Evolutionary conservation across 1,140 invertebrate species (phyloP).

Genomic region (Drosophila pachea): DNA sequence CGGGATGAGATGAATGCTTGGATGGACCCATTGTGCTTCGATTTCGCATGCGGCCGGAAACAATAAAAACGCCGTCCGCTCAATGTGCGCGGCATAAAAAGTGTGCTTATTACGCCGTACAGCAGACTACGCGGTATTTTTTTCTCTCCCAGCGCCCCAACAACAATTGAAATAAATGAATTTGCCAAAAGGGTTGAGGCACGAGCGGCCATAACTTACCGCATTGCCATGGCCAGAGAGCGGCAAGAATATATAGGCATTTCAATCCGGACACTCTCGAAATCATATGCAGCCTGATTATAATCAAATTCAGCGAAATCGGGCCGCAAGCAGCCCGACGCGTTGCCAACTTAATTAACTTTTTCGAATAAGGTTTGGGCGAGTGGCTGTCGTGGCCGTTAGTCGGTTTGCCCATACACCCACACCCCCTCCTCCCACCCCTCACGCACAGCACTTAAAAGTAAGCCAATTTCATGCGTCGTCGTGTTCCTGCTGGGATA

Average conservation of each 20-base stretch:
- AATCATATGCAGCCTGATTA: slow-evolving; percentile 31
- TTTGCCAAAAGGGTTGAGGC: slow-evolving; percentile 64
- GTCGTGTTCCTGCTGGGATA: slow-evolving; percentile 19
- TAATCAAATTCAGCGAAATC: slow-evolving; percentile 41
- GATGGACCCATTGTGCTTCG: slow-evolving; percentile 32
- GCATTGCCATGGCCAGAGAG: slow-evolving; percentile 36
- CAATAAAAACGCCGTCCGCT: slow-evolving; percentile 64
- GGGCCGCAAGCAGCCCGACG: slow-evolving; percentile 6
- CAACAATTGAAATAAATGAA: slow-evolving; percentile 77
- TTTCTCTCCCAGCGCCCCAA: slow-evolving; percentile 22
- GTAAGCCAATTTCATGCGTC: slow-evolving; percentile 67
- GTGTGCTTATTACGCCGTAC: slow-evolving; percentile 67
- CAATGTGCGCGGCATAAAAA: slow-evolving; percentile 69
- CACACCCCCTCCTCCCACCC: slow-evolving; percentile 2
- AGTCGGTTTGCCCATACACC: slow-evolving; percentile 11
- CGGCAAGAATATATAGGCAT: slow-evolving; percentile 26
- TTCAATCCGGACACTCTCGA: slow-evolving; percentile 23
- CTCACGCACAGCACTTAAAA: slow-evolving; percentile 41
- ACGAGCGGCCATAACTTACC: slow-evolving; percentile 59
- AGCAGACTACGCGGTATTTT: slow-evolving; percentile 48
- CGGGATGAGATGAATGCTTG: background rate
- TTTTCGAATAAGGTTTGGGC: slow-evolving; percentile 20
- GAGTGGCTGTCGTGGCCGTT: background rate
- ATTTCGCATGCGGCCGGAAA: slow-evolving; percentile 56
- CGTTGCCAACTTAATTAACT: slow-evolving; percentile 44